phyloP scores from a whole-genome alignment of 1,140 invertebrate species.

The Temnothorax curvispinosus region DNA sequence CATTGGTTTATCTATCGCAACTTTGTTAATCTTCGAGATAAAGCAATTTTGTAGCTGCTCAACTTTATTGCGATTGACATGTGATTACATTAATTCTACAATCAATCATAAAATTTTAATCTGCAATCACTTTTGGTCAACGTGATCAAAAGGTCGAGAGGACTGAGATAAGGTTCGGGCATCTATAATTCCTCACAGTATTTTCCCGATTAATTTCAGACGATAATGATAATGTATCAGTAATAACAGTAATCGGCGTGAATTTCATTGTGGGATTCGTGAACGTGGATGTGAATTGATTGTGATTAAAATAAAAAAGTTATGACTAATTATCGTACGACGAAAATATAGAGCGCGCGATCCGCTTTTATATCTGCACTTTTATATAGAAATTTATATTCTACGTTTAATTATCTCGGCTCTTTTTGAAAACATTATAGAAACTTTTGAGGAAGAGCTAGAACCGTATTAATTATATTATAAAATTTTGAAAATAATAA shows the following conservation, averaged over 20 bases:
- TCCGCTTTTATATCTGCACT: too few species aligned
- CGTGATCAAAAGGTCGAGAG: not conserved
- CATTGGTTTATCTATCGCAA: not conserved
- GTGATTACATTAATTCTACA: not conserved
- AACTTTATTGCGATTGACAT: not conserved
- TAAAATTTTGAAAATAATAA: not conserved
- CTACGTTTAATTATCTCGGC: not conserved
- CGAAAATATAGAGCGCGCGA: not conserved
- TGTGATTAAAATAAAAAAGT: not conserved
- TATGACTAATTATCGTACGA: not conserved
- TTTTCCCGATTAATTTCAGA: conserved; percentile 23
- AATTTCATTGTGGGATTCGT: not conserved
- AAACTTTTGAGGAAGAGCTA: not conserved
- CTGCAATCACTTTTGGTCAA: conserved; percentile 36
- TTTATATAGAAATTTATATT: too few species aligned
- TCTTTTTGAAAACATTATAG: not conserved
- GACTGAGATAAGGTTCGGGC: conserved; percentile 13
- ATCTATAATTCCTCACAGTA: not conserved
- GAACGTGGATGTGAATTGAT: not conserved
- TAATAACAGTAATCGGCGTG: not conserved
- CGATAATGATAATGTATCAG: conserved; percentile 21
- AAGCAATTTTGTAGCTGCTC: not conserved
- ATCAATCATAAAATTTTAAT: conserved; percentile 31
- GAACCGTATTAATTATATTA: not conserved
- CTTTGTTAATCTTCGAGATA: conserved; percentile 8